phyloP scores from a whole-genome alignment of 1,140 invertebrate species.

The Lutraria rhynchaena region DNA sequence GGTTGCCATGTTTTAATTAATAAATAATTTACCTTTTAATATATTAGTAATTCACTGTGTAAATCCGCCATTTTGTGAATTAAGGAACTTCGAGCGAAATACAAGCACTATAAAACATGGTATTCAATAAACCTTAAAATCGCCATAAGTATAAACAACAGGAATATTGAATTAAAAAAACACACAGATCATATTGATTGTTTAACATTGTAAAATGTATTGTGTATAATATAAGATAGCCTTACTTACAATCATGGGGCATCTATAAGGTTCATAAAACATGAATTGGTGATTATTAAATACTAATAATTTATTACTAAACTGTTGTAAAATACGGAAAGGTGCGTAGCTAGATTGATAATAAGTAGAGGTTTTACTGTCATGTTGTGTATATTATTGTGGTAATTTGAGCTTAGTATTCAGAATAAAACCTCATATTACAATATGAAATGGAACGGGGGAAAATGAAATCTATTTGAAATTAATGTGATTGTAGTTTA shows the following conservation, averaged over 20 bases:
- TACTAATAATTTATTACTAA: not conserved
- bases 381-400: too few relatives aligned
- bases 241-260: not conserved
- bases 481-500: too few relatives aligned
- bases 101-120: not conserved
- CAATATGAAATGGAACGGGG: too few relatives aligned
- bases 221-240: not conserved
- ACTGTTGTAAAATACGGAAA: not conserved
- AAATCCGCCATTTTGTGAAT: too few relatives aligned
- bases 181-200: not conserved
- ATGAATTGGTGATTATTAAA: slow-evolving; percentile 24
- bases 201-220: not conserved
- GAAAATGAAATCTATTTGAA: too few relatives aligned
- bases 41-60: too few relatives aligned
- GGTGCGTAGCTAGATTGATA: not conserved
- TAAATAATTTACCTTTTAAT: too few relatives aligned
- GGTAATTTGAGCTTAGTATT: too few relatives aligned
- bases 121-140: slow-evolving; percentile 12
- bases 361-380: too few relatives aligned
- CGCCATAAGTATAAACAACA: slow-evolving; percentile 10
- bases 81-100: not conserved
- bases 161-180: slow-evolving; percentile 5
- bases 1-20: too few relatives aligned
- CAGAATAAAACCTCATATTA: too few relatives aligned
- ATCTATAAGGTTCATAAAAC: slow-evolving; percentile 7